These are phyloP conservation scores for Euura saliciscinereae DNA, from an alignment of 1,140 invertebrate genomes.

Conservation along the genomic window DNA sequence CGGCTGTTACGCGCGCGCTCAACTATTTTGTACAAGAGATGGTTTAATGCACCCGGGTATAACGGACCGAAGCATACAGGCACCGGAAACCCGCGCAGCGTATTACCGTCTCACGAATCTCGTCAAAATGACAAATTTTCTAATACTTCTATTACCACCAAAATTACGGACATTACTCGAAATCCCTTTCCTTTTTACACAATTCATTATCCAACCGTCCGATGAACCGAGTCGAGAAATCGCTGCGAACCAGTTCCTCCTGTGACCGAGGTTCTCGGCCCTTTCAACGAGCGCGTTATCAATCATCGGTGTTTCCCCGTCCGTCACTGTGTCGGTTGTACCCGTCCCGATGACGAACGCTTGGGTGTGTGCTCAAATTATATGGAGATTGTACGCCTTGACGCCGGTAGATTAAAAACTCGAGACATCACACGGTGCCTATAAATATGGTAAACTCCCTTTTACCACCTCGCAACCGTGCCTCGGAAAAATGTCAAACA, in stretches of 20 bases:
- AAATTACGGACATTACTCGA: too few species aligned
- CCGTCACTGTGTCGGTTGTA: background rate
- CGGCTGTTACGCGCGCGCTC: background rate
- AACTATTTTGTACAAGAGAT: background rate
- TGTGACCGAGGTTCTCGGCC: background rate
- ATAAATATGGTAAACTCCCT: background rate
- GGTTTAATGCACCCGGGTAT: background rate
- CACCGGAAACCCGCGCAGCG: background rate
- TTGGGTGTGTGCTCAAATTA: background rate
- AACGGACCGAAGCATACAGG: background rate
- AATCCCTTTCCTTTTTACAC: too few species aligned
- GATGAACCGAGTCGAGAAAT: too few species aligned
- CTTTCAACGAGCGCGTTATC: background rate
- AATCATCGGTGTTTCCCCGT: background rate
- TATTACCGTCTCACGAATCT: background rate
- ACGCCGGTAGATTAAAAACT: constrained; percentile 2
- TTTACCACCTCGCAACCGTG: too few species aligned
- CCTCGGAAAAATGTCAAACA: too few species aligned
- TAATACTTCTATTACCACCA: background rate
- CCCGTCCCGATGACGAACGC: background rate
- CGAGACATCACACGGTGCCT: background rate
- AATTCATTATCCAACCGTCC: too few species aligned
- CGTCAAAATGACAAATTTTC: background rate
- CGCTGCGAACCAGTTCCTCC: background rate
- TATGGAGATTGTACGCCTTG: background rate